Conservation (phyloP, 1,140 invertebrate genomes). For the Meloidogyne chitwoodi region DNA sequence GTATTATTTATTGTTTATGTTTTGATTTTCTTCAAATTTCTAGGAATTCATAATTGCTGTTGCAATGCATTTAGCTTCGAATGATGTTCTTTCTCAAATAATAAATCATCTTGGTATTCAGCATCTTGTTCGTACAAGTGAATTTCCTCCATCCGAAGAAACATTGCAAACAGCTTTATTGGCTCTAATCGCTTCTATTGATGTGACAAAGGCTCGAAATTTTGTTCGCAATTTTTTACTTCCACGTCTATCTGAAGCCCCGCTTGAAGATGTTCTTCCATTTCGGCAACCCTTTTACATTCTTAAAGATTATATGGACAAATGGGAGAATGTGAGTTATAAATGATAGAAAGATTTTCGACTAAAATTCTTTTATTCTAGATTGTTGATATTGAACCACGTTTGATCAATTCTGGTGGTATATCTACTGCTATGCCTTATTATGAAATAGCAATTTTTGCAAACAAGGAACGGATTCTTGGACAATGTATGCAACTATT, state of each 20-base stretch:
- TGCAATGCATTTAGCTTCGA: constrained; percentile 13
- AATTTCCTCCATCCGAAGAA: constrained; percentile 32
- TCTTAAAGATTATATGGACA: constrained; percentile 44
- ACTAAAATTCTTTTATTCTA: not conserved
- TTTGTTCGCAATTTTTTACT: constrained; percentile 36
- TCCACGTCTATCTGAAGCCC: constrained; percentile 26
- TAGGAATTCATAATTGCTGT: constrained; percentile 35
- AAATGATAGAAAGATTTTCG: not conserved
- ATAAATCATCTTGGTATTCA: constrained; percentile 32
- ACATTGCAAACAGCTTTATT: constrained; percentile 25
- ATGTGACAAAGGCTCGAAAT: constrained; percentile 15
- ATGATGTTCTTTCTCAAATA: constrained; percentile 11
- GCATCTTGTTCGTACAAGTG: constrained; percentile 38
- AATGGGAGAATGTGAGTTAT: constrained; percentile 9
- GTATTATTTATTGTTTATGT: not conserved
- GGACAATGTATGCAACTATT: constrained; percentile 40
- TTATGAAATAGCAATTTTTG: constrained; percentile 55
- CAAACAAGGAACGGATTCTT: constrained; percentile 40
- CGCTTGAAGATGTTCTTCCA: constrained; percentile 50
- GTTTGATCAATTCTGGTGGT: constrained; percentile 42
- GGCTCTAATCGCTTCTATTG: constrained; percentile 33
- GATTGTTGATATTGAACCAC: constrained; percentile 39
- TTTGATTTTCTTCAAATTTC: not conserved
- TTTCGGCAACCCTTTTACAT: constrained; percentile 47
- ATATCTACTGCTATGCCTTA: constrained; percentile 42